Conservation (phyloP, 2,888 invertebrate species). For the Allygus modestus region DNA sequence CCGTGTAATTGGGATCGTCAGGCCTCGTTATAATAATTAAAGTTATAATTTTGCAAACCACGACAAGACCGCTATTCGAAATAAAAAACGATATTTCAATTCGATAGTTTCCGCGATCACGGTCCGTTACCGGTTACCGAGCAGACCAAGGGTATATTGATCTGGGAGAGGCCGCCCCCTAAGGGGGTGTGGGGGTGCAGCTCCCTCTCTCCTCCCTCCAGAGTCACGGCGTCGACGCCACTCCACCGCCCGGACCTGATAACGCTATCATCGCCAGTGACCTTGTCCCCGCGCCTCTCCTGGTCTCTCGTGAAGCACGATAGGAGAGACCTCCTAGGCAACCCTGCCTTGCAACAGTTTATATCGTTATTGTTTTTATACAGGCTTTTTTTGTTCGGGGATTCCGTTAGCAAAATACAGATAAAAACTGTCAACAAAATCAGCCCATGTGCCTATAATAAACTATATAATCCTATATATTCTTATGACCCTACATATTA, state of each 20-base stretch:
- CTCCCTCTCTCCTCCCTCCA: too few species aligned
- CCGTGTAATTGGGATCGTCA: too few species aligned
- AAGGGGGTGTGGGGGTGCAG: background rate
- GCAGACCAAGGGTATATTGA: constrained; percentile 45
- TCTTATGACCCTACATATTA: too few species aligned
- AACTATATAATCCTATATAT: too few species aligned
- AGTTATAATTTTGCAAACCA: background rate
- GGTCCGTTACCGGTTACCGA: background rate
- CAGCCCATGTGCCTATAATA: too few species aligned
- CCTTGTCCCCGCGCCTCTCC: constrained; percentile 29
- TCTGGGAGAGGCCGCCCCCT: constrained; percentile 35
- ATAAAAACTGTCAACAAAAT: too few species aligned
- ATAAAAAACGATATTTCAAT: background rate
- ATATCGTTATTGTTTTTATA: too few species aligned
- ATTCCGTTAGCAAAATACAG: too few species aligned
- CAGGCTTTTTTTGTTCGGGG: too few species aligned
- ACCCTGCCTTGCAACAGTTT: background rate
- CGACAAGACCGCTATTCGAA: background rate
- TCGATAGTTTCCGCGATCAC: background rate
- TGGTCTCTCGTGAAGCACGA: background rate
- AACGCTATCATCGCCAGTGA: constrained; percentile 34
- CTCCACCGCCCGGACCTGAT: constrained; percentile 11
- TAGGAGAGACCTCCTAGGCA: background rate
- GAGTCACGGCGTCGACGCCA: constrained; percentile 2
- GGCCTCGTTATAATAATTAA: too few species aligned